Evolutionary conservation across 2,797 vertebrate genomes (phyloP).

Genomic region (Tragelaphus eurycerus): DNA sequence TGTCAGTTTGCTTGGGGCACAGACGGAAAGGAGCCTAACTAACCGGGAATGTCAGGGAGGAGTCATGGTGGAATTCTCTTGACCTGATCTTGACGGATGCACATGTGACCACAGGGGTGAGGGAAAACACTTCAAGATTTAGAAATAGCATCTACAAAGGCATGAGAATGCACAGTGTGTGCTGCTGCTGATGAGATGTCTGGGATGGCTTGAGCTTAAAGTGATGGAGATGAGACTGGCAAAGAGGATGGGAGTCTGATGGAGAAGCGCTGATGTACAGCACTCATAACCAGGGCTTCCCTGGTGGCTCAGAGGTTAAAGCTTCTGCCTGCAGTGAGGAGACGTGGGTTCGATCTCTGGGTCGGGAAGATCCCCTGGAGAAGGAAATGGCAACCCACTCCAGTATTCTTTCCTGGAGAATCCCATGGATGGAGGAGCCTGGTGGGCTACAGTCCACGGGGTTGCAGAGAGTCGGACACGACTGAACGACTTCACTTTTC

Average conservation of each 20-base stretch:
- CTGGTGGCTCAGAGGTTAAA: too few relatives aligned
- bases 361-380: too few relatives aligned
- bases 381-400: too few relatives aligned
- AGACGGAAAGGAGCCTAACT: not conserved
- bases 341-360: too few relatives aligned
- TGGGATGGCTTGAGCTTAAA: not conserved
- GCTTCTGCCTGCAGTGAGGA: too few relatives aligned
- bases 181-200: not conserved
- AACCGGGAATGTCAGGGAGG: not conserved
- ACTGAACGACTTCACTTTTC: too few relatives aligned
- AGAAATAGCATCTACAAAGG: not conserved
- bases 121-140: not conserved
- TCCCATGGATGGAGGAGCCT: too few relatives aligned
- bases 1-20: not conserved
- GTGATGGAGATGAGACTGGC: not conserved
- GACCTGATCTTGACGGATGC: not conserved
- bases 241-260: not conserved
- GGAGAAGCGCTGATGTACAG: not conserved
- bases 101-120: not conserved
- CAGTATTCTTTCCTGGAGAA: too few relatives aligned
- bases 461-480: too few relatives aligned
- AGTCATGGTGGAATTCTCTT: not conserved
- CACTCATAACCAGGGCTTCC: not conserved
- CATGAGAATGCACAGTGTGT: not conserved
- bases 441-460: too few relatives aligned